phyloP scores from a whole-genome alignment of 2,797 vertebrate genomes.

The Crocodylus rhombifer region DNA sequence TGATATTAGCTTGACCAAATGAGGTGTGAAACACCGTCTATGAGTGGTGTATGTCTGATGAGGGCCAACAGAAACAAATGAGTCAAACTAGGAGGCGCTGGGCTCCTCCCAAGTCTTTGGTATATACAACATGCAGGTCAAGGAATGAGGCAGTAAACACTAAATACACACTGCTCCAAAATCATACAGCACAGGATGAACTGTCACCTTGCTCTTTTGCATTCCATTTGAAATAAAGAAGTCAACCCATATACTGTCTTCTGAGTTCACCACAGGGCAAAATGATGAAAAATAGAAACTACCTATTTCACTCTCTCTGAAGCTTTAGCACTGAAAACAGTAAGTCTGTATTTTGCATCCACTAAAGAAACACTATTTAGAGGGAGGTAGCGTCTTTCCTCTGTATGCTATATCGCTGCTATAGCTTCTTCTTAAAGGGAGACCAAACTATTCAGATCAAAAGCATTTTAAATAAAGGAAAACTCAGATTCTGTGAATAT shows the following conservation, averaged over 20 bases:
- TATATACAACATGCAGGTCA: neutral
- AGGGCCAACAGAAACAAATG: neutral
- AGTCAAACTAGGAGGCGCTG: neutral
- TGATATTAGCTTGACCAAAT: neutral
- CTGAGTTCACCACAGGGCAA: neutral
- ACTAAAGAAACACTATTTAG: neutral
- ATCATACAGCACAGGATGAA: neutral
- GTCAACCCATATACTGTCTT: neutral
- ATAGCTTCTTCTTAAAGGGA: neutral
- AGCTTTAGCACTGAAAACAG: too few relatives aligned
- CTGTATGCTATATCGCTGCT: neutral
- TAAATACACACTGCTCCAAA: neutral
- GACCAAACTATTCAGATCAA: neutral
- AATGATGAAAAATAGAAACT: neutral
- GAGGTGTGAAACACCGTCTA: neutral
- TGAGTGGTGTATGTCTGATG: neutral
- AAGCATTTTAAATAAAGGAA: neutral
- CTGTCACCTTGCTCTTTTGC: neutral
- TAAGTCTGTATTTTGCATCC: neutral
- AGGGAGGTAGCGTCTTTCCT: neutral
- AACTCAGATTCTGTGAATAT: neutral
- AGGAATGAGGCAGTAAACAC: neutral
- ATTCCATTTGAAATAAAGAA: neutral
- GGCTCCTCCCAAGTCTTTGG: neutral
- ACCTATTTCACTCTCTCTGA: too few relatives aligned